A percentile compares a stretch with the other conserved stretches of the same genome.
phyloP scores from a whole-genome alignment of 2,888 invertebrate species.

The Thereva nobilitata region DNA sequence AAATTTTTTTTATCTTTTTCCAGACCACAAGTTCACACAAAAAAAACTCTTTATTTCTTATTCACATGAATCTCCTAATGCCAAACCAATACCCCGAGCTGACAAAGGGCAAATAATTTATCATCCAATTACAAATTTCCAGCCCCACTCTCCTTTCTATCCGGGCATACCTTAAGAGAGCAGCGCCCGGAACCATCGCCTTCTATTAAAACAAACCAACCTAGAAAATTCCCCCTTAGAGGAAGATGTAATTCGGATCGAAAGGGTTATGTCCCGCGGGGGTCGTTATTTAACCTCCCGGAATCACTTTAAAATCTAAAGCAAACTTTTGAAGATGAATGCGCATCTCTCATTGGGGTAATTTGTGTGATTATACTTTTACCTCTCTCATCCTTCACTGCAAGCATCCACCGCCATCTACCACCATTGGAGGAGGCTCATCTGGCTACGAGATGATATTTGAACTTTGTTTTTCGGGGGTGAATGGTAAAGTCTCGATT shows the following conservation, averaged over 20 bases:
- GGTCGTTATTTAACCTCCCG: slow-evolving; percentile 33
- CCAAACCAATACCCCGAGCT: slow-evolving; percentile 5
- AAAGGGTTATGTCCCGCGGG: slow-evolving; percentile 36
- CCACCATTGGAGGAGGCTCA: too few species aligned
- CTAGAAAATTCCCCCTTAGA: background rate
- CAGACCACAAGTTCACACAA: too few species aligned
- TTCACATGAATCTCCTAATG: slow-evolving; percentile 16
- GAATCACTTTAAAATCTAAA: slow-evolving; percentile 42
- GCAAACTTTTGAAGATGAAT: slow-evolving; percentile 42
- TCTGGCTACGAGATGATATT: slow-evolving; percentile 22
- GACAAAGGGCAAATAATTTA: slow-evolving; percentile 34
- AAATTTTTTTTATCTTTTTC: too few species aligned
- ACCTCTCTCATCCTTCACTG: background rate
- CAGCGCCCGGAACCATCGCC: background rate
- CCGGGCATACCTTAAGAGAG: background rate
- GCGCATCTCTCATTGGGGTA: slow-evolving; percentile 42
- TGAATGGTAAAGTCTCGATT: slow-evolving; percentile 17
- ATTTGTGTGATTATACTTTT: slow-evolving; percentile 41
- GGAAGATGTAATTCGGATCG: slow-evolving; percentile 19
- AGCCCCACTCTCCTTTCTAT: background rate
- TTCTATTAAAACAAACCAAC: background rate
- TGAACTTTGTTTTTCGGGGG: slow-evolving; percentile 36
- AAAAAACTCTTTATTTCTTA: background rate
- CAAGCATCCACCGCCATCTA: background rate
- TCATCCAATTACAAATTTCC: slow-evolving; percentile 32